Base-by-base conservation (phyloP, 2,888 invertebrate genomes). In the Diarsia rubi region DNA sequence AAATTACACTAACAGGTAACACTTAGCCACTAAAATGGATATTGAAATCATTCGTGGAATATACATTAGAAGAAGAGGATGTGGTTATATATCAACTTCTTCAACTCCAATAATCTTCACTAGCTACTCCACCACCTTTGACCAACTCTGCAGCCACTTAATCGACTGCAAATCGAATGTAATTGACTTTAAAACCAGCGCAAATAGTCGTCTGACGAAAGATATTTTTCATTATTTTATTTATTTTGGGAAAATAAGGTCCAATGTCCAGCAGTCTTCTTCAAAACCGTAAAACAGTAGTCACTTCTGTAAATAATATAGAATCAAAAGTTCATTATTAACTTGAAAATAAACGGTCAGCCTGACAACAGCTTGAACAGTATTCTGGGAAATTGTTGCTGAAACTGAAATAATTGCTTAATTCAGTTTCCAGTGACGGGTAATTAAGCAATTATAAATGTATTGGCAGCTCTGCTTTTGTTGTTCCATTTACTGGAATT, bases 401-500 rank as follows among this genome's bases (percentile, higher is more conserved):
- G 69, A 49, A 75, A 64, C 24, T 31, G 24, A 52, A 64, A 47
- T 59, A 59, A 64, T 75, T 54, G 31, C n/a, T 79, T 59, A 64
- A 75, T 70, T 79, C 42, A n/a, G 54, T n/a, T n/a, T n/a, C 8
- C 27, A 59, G 19, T 59, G 52, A 16, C 49, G 12, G 52, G 52
- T 70, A 65, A 77, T 77, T 47, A 65, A 42, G n/a, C n/a, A 64
- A 64, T 65, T 59, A 37, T 70, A 77, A 52, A 70, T 42, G 52
- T 54, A 67, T 67, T 57, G 57, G 49, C 37, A 63, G 62, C 49
- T 66, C 63, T 68, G 67, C 31, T 63, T 64, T 70, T 47, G 59
- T 70, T 60, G 70, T 60, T 54, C 8, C 68, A 75, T 73, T 68
- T 54, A 60, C 44, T 80, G 78, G 11, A 65, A 45, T 42, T 65